phyloP scores from a whole-genome alignment of 2,113 vertebrate genomes.

The Shinisaurus crocodilurus region DNA sequence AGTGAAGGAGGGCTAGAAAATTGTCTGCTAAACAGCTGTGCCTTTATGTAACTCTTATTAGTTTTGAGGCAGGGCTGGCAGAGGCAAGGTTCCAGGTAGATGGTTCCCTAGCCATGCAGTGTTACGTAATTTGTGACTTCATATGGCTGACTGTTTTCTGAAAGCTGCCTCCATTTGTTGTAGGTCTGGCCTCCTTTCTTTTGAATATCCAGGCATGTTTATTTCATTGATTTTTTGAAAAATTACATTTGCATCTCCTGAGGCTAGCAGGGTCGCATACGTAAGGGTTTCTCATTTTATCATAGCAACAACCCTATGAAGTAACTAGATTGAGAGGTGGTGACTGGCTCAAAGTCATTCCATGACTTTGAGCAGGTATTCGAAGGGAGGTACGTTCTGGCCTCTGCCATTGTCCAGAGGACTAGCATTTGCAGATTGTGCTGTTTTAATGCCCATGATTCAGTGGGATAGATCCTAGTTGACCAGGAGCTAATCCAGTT shows the following conservation, averaged over 20 bases:
- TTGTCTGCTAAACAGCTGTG: not conserved
- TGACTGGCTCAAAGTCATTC: not conserved
- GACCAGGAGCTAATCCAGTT: too few relatives aligned
- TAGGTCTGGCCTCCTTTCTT: not conserved
- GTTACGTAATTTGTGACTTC: not conserved
- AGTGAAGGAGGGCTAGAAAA: not conserved
- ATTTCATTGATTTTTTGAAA: not conserved
- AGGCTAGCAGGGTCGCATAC: not conserved
- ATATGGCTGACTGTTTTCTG: rapidly evolving
- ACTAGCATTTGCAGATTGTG: too few relatives aligned
- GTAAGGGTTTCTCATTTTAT: not conserved
- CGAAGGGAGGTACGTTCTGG: too few relatives aligned
- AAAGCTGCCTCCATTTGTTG: not conserved
- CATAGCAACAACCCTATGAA: not conserved
- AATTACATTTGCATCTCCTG: not conserved
- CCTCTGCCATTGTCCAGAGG: too few relatives aligned
- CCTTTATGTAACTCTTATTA: not conserved
- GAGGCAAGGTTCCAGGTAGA: too few relatives aligned
- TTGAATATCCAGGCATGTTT: not conserved
- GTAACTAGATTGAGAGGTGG: not conserved
- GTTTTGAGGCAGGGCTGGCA: not conserved
- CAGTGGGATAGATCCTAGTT: too few relatives aligned
- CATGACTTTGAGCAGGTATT: not conserved
- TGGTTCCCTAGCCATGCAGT: too few relatives aligned
- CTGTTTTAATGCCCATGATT: too few relatives aligned